These are phyloP conservation scores for Halocaridina rubra DNA, from an alignment of 2,888 invertebrate species.

Conservation along the genomic window DNA sequence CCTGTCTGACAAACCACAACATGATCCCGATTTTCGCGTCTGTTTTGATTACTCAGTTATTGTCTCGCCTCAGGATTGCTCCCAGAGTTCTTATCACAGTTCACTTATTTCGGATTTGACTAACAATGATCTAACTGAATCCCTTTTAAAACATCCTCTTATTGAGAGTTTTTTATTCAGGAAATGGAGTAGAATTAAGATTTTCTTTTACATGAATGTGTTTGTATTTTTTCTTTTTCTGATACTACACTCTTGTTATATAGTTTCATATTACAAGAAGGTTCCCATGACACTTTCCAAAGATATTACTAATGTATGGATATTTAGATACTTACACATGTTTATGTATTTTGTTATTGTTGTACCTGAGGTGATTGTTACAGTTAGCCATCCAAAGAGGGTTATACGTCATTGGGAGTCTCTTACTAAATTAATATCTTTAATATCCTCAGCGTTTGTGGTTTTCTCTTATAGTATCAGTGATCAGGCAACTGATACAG, in stretches of 20 bases:
- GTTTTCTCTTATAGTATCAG: slow-evolving; percentile 67
- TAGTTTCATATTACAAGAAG: slow-evolving; percentile 61
- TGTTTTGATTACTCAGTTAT: slow-evolving; percentile 72
- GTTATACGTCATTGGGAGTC: slow-evolving; percentile 73
- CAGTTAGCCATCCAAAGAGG: slow-evolving; percentile 65
- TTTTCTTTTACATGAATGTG: slow-evolving; percentile 73
- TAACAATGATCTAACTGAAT: slow-evolving; percentile 69
- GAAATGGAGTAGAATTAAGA: slow-evolving; percentile 73
- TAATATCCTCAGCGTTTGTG: slow-evolving; percentile 71
- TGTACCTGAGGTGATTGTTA: slow-evolving; percentile 42
- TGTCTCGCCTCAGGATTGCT: slow-evolving; percentile 69
- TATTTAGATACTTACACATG: slow-evolving; percentile 70
- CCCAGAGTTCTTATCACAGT: slow-evolving; percentile 69
- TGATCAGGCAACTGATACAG: neutral
- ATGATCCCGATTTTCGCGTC: slow-evolving; percentile 70
- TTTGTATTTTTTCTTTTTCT: slow-evolving; percentile 72
- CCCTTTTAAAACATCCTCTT: slow-evolving; percentile 73
- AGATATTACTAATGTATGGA: neutral
- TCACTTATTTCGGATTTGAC: slow-evolving; percentile 72
- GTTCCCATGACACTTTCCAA: neutral
- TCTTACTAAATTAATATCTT: slow-evolving; percentile 71
- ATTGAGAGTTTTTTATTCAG: slow-evolving; percentile 73
- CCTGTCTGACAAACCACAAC: slow-evolving; percentile 70
- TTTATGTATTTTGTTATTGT: slow-evolving; percentile 69
- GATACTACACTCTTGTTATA: slow-evolving; percentile 71